Base-by-base conservation (phyloP, 2,888 invertebrate species). In the Agonopterix subpropinquella region DNA sequence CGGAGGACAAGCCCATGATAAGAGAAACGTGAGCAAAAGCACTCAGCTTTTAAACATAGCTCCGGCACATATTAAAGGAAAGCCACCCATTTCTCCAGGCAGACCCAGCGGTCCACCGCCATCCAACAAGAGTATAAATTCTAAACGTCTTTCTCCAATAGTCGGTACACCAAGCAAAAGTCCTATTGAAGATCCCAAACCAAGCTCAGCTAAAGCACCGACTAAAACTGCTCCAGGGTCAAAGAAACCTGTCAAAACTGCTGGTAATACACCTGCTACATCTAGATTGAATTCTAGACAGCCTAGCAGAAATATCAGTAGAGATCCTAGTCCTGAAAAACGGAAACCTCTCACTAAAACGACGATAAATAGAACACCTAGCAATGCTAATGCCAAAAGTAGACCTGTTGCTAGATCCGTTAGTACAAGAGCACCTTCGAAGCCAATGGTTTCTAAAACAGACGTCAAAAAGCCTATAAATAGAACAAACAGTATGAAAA, bases 111-210 rank as follows among this genome's bases (percentile, higher is more conserved):
- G 89, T 0, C 89, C 89, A 11, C 89, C 89, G 0, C 89, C 89
- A 41, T 79, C 86, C 0, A 87, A 89, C 44, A 85, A 72, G 59
- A 58, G 74, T 11, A 80, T 89, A 2, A 89, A 84, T 50, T 62
- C 88, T 9, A 89, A 89, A 72, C 70, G 89, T 45, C 65, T 89
- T 2, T 89, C 89, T 8, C 89, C 89, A 4, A 89, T 89, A 35
- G 88, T 87, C 41, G 87, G 89, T 1, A 89, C 89, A 8, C 89
- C 89, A 36, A 89, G 76, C 51, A 89, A 89, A 70, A 89, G 82
- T 62, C 88, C 87, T n/a, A 60, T 65, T 36, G 86, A 83, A 53
- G 80, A 82, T 48, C 58, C 63, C 4, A 87, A 86, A 57, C 73
- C 81, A 44, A 63, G 63, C 44, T 76, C 83, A 41, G 75, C 80